Evolutionary conservation across 2,888 invertebrate genomes (phyloP), one percentile per base, ranked within the genome.

Genomic region (Nomada goodeniana): DNA sequence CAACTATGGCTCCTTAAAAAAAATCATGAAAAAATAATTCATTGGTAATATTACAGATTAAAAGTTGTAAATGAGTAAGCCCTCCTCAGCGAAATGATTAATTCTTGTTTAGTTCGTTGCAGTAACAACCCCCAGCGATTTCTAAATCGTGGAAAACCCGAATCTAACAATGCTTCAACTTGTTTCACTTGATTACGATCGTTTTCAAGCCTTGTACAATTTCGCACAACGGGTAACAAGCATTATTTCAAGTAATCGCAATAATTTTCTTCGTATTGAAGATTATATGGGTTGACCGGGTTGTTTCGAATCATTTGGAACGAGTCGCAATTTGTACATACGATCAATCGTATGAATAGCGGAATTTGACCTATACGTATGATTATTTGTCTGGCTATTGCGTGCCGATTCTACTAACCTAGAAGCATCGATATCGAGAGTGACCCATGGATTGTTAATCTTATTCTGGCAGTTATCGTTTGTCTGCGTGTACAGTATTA

Each of bases 391-490:
- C 42, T 13, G 0, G 18, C 11, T 23, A 36, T 57, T 42, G 23
- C n/a, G 36, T 18, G 18, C 36, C 20, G n/a, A 15, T 67, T 67
- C 53, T 53, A n/a, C n/a, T 15, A 13, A n/a, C n/a, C 52, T 29
- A 36, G n/a, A 15, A 52, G 42, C 67, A 26, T 53, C n/a, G 36
- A 67, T 68, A 42, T 42, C 36, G 36, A 18, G 36, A 18, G 42
- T 52, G 74, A 60, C 59, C 50, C 29, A 59, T 26, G 67, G 9
- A 59, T 36, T 23, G 55, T 42, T 55, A 59, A 18, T 63, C 15
- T 23, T n/a, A 50, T 29, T 20, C 23, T 63, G 18, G 50, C 9
- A 59, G 47, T 67, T 50, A 59, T 67, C 67, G 7, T 20, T 47
- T 36, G 18, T 36, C 36, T 10, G 26, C 15, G 10, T 26, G 59